Base-by-base conservation (phyloP, 1,140 invertebrate species). In the Linepithema humile region DNA sequence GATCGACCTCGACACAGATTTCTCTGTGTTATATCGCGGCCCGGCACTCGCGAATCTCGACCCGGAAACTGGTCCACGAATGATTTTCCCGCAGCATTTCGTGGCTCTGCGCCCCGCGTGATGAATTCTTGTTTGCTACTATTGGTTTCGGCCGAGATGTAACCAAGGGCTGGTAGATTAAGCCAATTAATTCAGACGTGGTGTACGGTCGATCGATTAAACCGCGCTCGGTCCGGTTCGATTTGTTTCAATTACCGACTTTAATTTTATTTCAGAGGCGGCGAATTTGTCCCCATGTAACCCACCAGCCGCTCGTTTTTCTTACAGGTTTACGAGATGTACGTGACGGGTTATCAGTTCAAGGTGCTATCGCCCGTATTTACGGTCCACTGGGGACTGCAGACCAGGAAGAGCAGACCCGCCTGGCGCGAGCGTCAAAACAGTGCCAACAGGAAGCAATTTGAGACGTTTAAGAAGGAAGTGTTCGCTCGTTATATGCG, bases 301-400 rank as follows among this genome's bases (percentile, higher is more conserved):
- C 32, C 20, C 48, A 32, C 9, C 64, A 23, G 38, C 23, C n/a
- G 45, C 23, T 80, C 32, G 10, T 78, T 62, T 50, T 83, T 23
- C 85, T 95, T 95, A 2, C 95, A 98, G 98, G 97, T 98, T 0
- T 99, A 98, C 94, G 98, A 99, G 94, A 98, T 98, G 97, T 98
- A 97, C 91, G 95, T 98, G 26, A 97, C 98, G 50, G 98, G 98
- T 2, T 99, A 97, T 93, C 96, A 97, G 90, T 98, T 99, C 94
- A 96, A 96, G 88, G 98, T 99, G 0, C 95, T 99, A 3, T 97
- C 98, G 1, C 98, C 98, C 0, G 96, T 98, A 53, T 99, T 99
- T 92, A 97, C 98, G 0, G 97, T 97, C 5, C 98, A 99, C 92
- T 98, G 97, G 97, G 98, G 98, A 0, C 95, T 98, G 12, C 98